Conservation (phyloP, 2,888 invertebrate species). For the Buathra laborator region DNA sequence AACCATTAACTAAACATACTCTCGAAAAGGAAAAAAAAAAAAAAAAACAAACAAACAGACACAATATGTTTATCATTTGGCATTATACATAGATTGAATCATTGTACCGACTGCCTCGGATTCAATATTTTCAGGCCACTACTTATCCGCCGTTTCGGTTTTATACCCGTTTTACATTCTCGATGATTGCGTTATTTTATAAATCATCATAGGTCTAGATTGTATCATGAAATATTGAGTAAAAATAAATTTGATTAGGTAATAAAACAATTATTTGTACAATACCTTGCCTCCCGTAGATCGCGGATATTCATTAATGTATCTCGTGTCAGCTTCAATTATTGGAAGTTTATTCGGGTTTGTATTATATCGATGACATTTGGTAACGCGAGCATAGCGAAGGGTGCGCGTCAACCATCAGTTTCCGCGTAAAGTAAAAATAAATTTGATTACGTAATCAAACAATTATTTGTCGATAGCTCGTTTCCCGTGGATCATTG, state of each 20-base stretch:
- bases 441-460: no score
- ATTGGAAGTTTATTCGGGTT: no score
- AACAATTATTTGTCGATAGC: no score
- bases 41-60: slow-evolving; percentile 52
- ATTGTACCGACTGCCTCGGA: slow-evolving; percentile 73
- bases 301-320: background rate
- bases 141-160: slow-evolving; percentile 70
- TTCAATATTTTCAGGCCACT: slow-evolving; percentile 70
- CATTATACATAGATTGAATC: slow-evolving; percentile 70
- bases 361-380: no score
- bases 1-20: slow-evolving; percentile 76
- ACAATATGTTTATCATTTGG: slow-evolving; percentile 74
- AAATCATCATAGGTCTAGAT: slow-evolving; percentile 85
- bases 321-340: no score
- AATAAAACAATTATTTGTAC: slow-evolving; percentile 76
- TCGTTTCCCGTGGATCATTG: no score
- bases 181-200: slow-evolving; percentile 84
- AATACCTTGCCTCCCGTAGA: background rate
- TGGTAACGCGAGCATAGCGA: no score
- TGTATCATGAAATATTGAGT: slow-evolving; percentile 85
- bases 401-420: no score
- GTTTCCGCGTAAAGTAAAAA: no score
- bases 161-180: slow-evolving; percentile 77
- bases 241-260: slow-evolving; percentile 85
- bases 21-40: slow-evolving; percentile 65